Evolutionary conservation across 2,888 invertebrate species (phyloP).

Genomic region (Furcula furcula): DNA sequence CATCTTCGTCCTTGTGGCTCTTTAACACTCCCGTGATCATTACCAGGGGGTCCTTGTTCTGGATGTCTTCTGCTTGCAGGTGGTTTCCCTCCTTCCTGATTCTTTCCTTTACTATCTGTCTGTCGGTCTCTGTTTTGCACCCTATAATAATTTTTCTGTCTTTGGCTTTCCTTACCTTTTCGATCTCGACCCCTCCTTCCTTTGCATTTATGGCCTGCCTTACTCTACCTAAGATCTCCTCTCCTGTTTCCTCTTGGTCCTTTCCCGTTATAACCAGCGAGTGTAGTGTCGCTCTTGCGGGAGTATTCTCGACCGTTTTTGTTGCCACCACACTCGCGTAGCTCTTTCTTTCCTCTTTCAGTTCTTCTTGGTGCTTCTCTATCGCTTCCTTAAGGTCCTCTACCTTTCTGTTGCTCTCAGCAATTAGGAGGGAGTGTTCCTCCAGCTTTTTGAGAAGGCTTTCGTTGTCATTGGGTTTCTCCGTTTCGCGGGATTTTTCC

Average conservation of each 20-base stretch:
- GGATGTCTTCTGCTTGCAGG: neutral
- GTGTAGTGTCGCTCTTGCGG: slow-evolving; percentile 1
- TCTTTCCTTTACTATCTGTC: slow-evolving; percentile 1
- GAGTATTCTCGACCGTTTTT: neutral
- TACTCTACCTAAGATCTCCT: neutral
- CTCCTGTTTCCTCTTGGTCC: slow-evolving; percentile 3
- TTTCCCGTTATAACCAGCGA: slow-evolving; percentile 1
- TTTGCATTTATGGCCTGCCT: slow-evolving; percentile 8
- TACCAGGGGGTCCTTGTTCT: neutral
- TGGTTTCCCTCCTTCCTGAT: neutral
- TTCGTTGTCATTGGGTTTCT: no score
- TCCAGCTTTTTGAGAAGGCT: no score
- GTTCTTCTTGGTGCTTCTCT: no score
- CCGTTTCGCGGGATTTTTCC: no score
- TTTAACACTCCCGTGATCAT: neutral
- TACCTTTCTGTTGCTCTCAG: no score
- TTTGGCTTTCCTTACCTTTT: no score
- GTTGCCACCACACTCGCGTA: neutral
- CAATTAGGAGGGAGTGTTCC: no score
- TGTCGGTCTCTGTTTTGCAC: slow-evolving; percentile 2
- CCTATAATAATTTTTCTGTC: no score
- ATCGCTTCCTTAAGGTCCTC: no score
- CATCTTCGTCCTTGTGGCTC: slow-evolving; percentile 3
- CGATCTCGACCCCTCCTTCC: slow-evolving; percentile 1
- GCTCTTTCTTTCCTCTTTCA: no score